Evolutionary conservation across 2,888 invertebrate species (phyloP).

Genomic region (Ectemnius lituratus): DNA sequence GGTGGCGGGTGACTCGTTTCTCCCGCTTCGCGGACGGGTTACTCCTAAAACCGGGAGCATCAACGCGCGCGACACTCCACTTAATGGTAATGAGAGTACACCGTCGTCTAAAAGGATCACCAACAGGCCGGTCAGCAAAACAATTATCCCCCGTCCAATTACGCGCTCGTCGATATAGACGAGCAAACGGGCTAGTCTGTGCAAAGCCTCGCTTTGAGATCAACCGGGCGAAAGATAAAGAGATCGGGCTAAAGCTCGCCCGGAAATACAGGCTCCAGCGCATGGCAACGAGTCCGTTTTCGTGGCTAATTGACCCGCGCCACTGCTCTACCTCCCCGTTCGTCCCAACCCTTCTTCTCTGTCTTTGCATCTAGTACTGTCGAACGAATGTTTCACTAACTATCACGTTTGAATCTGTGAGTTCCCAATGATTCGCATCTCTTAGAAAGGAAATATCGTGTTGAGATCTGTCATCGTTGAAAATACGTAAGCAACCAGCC

Average conservation of each 20-base stretch:
- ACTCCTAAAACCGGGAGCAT: constrained; percentile 36
- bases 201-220: constrained; percentile 45
- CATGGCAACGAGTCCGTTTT: constrained; percentile 40
- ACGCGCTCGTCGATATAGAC: constrained; percentile 53
- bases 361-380: not conserved
- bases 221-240: constrained; percentile 41
- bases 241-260: constrained; percentile 32
- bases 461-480: not conserved
- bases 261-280: constrained; percentile 29
- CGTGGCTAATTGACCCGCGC: constrained; percentile 54
- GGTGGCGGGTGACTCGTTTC: not conserved
- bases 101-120: constrained; percentile 39
- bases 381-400: not conserved
- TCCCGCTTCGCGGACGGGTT: constrained; percentile 13
- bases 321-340: not conserved
- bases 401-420: not conserved
- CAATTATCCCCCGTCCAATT: constrained; percentile 53
- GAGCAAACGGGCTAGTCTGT: constrained; percentile 9
- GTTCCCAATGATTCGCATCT: not conserved
- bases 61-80: constrained; percentile 32
- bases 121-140: constrained; percentile 46
- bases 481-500: not conserved
- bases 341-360: too few species aligned
- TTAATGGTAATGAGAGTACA: constrained; percentile 49
- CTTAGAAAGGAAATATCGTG: not conserved